phyloP scores from a whole-genome alignment of 2,797 vertebrate species.

The Melanotaenia maccullochi region DNA sequence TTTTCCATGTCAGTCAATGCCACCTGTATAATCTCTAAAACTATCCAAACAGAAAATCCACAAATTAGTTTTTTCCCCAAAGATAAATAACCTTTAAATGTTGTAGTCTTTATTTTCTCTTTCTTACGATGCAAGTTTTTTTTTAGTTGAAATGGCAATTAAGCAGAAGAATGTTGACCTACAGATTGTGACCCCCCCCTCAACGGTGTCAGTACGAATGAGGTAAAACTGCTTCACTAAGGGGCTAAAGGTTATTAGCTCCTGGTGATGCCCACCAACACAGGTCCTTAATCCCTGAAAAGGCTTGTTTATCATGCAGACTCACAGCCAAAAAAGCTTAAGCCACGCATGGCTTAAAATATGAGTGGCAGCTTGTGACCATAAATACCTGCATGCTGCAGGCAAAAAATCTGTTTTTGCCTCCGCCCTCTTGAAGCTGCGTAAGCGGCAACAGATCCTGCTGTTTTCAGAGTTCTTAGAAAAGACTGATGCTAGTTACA shows the following conservation, averaged over 20 bases:
- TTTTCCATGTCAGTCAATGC: neutral
- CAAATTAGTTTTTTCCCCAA: neutral
- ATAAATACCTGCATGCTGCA: conserved; percentile 60
- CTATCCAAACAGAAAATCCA: neutral
- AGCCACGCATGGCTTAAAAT: conserved; percentile 45
- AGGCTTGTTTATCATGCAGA: conserved; percentile 52
- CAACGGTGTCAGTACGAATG: conserved; percentile 4
- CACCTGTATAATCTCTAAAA: conserved; percentile 18
- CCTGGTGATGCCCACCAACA: conserved; percentile 28
- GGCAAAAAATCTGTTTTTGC: conserved; percentile 20
- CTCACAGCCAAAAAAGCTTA: conserved; percentile 46
- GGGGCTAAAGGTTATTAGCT: conserved; percentile 51
- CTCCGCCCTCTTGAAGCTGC: conserved; percentile 25
- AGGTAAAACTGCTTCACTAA: conserved; percentile 9
- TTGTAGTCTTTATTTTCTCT: neutral
- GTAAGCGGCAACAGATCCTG: conserved; percentile 29
- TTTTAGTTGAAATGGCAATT: neutral
- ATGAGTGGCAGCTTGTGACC: conserved; percentile 60
- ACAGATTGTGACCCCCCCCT: neutral
- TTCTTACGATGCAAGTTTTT: neutral
- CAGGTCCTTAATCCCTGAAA: conserved; percentile 37
- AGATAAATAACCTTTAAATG: conserved; percentile 6
- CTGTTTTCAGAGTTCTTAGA: conserved; percentile 44
- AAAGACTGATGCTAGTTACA: conserved; percentile 40
- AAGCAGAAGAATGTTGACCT: neutral